Base-by-base conservation (phyloP, 2,888 invertebrate genomes). In the Athalia circularis region DNA sequence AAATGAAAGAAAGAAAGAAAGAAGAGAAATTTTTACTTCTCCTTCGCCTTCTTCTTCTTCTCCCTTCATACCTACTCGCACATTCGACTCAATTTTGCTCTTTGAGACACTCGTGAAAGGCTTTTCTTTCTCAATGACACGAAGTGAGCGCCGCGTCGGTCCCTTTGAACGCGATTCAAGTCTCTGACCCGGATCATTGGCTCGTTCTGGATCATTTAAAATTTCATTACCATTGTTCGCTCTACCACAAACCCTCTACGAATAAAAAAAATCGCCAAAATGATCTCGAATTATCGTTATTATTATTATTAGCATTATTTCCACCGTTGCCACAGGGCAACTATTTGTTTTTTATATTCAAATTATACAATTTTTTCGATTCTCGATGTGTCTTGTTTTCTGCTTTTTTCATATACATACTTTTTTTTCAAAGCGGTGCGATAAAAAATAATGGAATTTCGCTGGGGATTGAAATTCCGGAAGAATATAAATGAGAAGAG, bases 91-190 rank as follows among this genome's bases (percentile, higher is more conserved):
- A 47, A 72, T 72, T 72, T 72, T 72, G 43, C 15, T 6, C 59
- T 59, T 59, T 47, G 59, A 72, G 72, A 57, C 47, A 47, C 45
- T 8, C 72, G 45, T n/a, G 8, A 15, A 15, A 4, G 57, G 59
- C 72, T 72, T 72, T 72, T 72, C 72, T 72, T 72, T 72, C n/a
- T 72, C 72, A 72, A 72, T 72, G 72, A 72, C 72, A 8, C 9
- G n/a, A 54, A 54, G n/a, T 8, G 59, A 59, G 3, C 52, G 52
- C 43, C 5, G 47, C 72, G 52, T 15, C 57, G 13, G 57, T 54
- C 57, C 72, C 72, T 72, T 72, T 72, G 72, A 72, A 57, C 72
- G 52, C 54, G 52, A 54, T 52, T 68, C 50, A 52, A 45, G 52
- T 54, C 68, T 68, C 68, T 68, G 52, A 68, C 15, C 68, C 68